phyloP scores from a whole-genome alignment of 1,140 invertebrate genomes.

The Teleopsis dalmanni region DNA sequence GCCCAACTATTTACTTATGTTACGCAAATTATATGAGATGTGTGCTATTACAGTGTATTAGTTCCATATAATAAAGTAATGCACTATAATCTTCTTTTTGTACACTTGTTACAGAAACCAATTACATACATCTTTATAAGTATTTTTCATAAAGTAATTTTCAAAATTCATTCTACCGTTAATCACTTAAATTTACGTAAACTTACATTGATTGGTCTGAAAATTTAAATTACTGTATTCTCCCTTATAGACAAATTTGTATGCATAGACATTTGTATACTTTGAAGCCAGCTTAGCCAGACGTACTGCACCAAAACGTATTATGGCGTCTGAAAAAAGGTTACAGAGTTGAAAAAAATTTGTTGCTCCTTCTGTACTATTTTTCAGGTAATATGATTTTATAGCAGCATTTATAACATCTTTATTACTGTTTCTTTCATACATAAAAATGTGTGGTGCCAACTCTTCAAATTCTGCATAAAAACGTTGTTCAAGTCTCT shows the following conservation, averaged over 20 bases:
- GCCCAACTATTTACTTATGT: no score
- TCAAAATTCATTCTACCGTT: no score
- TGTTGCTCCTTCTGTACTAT: constrained; percentile 19
- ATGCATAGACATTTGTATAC: constrained; percentile 43
- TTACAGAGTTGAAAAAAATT: constrained; percentile 18
- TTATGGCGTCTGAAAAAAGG: constrained; percentile 34
- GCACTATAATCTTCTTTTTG: no score
- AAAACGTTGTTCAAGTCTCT: constrained; percentile 31
- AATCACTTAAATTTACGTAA: no score
- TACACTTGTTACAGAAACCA: no score
- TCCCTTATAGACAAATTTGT: constrained; percentile 47
- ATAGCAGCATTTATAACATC: constrained; percentile 10
- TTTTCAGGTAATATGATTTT: constrained; percentile 31
- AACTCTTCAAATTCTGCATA: constrained; percentile 45
- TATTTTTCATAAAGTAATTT: no score
- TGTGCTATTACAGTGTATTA: no score
- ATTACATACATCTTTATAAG: no score
- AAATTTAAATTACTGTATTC: constrained; percentile 44
- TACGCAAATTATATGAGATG: no score
- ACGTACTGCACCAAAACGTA: constrained; percentile 44
- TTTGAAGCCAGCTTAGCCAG: constrained; percentile 32
- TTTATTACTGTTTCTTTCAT: constrained; percentile 20
- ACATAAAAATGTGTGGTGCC: constrained; percentile 48
- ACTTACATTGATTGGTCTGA: constrained; percentile 13
- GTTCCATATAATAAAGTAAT: no score